Base-by-base conservation (phyloP, 1,140 invertebrate genomes). In the Zaprionus tsacasi region DNA sequence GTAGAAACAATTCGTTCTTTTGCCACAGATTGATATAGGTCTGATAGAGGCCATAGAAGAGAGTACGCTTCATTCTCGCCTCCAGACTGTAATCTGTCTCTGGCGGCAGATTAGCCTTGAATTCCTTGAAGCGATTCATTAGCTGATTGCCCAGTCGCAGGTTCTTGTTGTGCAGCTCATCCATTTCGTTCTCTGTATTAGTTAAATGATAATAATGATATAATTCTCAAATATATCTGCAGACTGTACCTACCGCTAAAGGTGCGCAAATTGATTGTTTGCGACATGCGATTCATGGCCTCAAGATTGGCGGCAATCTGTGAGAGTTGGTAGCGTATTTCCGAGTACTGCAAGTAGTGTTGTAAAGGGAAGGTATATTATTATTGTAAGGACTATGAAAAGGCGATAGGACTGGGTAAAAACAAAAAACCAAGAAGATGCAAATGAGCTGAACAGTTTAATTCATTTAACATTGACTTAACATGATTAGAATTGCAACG, bases 41-140 rank as follows among this genome's bases (percentile, higher is more conserved):
- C 63, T 92, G 89, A n/a, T 92, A 81, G 1, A 92, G 81, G 1
- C 91, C 92, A 58, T 92, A 92, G 54, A 92, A 92, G 0, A 92
- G 63, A 1, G 89, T 91, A 13, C 92, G 81, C 27, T 83, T 92
- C 79, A 92, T 92, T 30, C 92, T 78, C 12, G 92, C 86, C 75
- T 92, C 91, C 57, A 92, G 48, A n/a, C 73, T 83, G 57, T 86
- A 91, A 45, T 92, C 92, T 13, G 87, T 87, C 12, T 92, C 89
- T 6, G 75, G 45, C 43, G 92, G 92, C 25, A 92, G 78, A 71
- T 92, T 92, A 1, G 83, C 57, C 66, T 92, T 91, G 48, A 92
- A 87, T 2, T 92, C 89, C 50, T 73, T 82, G 55, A 92, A 92
- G 17, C 86, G 81, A 4, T 12, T 76, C 80, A 92, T 91, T 25